Evolutionary conservation across 2,888 invertebrate species (phyloP).

Genomic region (Pristionchus japonicus): DNA sequence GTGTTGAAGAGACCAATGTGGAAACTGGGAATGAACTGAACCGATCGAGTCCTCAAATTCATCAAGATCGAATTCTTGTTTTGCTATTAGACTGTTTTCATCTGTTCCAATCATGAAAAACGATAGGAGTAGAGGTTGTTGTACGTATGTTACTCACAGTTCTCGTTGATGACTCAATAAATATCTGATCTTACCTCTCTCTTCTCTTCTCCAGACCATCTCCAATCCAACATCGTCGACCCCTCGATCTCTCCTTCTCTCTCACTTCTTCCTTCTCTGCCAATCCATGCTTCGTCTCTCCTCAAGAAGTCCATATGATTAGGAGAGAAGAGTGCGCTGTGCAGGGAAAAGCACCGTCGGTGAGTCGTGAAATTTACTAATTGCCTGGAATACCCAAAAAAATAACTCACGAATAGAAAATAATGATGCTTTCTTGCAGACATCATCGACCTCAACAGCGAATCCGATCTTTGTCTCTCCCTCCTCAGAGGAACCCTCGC

Average conservation of each 20-base stretch:
- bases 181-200: neutral
- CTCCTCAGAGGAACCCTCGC: neutral
- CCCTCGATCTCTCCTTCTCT: slow-evolving; percentile 2
- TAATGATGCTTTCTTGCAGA: neutral
- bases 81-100: neutral
- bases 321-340: slow-evolving; percentile 25
- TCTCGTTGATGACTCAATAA: neutral
- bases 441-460: neutral
- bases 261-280: neutral
- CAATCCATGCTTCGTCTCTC: slow-evolving; percentile 43
- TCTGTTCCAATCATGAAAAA: neutral
- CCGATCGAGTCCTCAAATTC: neutral
- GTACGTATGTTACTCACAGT: no score
- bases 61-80: neutral
- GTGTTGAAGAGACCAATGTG: neutral
- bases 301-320: neutral
- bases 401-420: neutral
- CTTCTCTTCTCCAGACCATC: neutral
- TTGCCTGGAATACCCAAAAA: neutral
- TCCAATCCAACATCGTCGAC: neutral
- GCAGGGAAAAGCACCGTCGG: slow-evolving; percentile 3
- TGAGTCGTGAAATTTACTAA: neutral
- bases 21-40: neutral
- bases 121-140: neutral
- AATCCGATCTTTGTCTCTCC: slow-evolving; percentile 37